Base-by-base conservation (phyloP, 1,140 invertebrate genomes). In the Bursaphelenchus mucronatus region DNA sequence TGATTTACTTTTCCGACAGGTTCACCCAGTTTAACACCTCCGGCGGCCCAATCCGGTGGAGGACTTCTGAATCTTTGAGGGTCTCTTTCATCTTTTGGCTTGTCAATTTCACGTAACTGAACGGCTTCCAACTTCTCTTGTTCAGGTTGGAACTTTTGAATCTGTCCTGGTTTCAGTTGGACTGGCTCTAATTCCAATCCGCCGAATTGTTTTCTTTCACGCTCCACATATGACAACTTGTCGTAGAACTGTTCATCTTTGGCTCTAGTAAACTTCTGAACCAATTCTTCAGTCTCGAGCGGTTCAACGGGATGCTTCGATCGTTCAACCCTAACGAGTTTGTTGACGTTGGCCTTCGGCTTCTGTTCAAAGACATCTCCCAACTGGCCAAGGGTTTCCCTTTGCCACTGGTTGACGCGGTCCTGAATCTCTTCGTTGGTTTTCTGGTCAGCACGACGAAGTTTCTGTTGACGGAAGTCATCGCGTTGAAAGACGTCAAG, bases 221-320 rank as follows among this genome's bases (percentile, higher is more conserved):
- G 68, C 62, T 79, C 78, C 39, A 80, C 74, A 55, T 76, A 76
- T 30, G 64, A 66, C 15, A 79, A 53, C 45, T 80, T 76, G 40
- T 79, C 76, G 68, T 80, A 79, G 71, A 77, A 80, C 21, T 79
- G 61, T 51, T 79, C 79, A 55, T 81, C 72, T 40, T 69, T 72
- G 43, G 71, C 45, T 9, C 70, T 54, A 10, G 74, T 81, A 61
- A 79, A 79, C 59, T 79, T 79, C 53, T 72, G 65, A 15, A 79
- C 67, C 39, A 79, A 61, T 64, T 79, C 78, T 64, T 79, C 76
- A 41, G 73, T 76, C 56, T 79, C 78, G 13, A 79, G 46, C 40
- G 76, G 79, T 45, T 81, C 78, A 40, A 79, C 66, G 8, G 79
- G 79, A 6, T 69, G 57, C 49, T 76, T 72, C 1, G 66, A 52